These are phyloP conservation scores for Catalaphyllia jardinei DNA, from an alignment of 64 coral and sea anemone species.

Conservation along the genomic window DNA sequence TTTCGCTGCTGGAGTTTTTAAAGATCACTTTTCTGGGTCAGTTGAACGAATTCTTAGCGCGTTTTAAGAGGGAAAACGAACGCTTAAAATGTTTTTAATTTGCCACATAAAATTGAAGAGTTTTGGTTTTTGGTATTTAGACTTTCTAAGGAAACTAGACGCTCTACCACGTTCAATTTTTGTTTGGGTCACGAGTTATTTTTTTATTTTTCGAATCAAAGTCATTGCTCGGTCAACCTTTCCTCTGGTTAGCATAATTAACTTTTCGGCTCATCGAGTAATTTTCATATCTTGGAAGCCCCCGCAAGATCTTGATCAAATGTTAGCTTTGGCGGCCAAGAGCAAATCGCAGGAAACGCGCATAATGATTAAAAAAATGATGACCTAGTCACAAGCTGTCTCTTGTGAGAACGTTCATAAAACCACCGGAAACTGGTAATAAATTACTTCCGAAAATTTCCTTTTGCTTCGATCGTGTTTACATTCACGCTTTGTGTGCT, in stretches of 20 bases:
- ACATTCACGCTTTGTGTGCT: not conserved
- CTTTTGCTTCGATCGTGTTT: constrained; percentile 17
- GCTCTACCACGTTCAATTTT: not conserved
- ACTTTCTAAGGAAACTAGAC: not conserved
- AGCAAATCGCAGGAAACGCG: not conserved
- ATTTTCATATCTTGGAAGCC: not conserved
- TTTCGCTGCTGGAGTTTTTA: constrained; percentile 30
- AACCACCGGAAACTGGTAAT: constrained; percentile 51
- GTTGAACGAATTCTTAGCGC: not conserved
- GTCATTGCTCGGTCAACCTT: not conserved
- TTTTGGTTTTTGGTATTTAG: not conserved
- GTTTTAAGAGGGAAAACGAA: not conserved
- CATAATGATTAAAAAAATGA: not conserved
- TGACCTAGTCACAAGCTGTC: not conserved
- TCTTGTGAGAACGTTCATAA: not conserved
- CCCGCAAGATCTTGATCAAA: not conserved
- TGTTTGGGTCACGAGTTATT: not conserved
- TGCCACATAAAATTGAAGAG: not conserved
- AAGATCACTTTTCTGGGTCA: constrained; percentile 12
- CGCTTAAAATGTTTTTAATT: not conserved
- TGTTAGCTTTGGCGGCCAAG: not conserved
- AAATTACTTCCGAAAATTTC: constrained; percentile 55
- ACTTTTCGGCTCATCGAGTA: constrained; percentile 1
- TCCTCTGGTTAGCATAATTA: not conserved
- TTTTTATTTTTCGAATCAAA: not conserved